Evolutionary conservation across 2,113 vertebrate genomes (phyloP), one percentile per base, ranked within the genome.

Genomic region (Ictidomys tridecemlineatus): DNA sequence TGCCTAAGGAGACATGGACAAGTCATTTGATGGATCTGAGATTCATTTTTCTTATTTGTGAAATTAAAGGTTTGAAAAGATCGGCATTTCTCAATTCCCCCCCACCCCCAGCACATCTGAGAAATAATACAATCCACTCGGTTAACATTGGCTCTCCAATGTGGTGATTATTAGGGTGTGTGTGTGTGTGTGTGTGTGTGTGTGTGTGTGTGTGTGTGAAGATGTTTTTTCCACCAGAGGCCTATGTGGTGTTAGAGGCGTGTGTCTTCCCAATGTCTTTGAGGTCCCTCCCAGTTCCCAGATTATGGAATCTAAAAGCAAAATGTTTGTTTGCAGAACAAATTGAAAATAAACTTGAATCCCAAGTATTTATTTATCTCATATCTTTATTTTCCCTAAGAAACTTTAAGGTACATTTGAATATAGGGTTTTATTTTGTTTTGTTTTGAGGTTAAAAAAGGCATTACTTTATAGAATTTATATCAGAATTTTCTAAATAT

Each of bases 281-380:
- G 77, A 92, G 79, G 39, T 37, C 42, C 42, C 39, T 58, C 17
- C 88, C 7, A 86, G 32, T 5, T 87, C 34, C 61, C 51, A 61
- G 45, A 72, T 90, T 90, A 77, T 83, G 8, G 0, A 67, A 91
- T 86, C 37, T 79, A 93, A 96, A 86, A 87, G 4, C 67, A 90
- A 84, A 77, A 85, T 73, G 6, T 87, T 96, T 90, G 10, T 67
- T 89, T 95, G 39, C 61, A 11, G 58, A 70, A 69, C 42, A 82
- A 39, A 86, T 42, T 65, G 76, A 77, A 91, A 95, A 70, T 91
- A 82, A 90, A 89, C 20, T 65, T 82, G n/a, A 97, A 91, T 86
- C 92, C 28, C 34, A 90, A 83, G 51, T 79, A 70, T 93, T 82
- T 32, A n/a, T 93, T 82, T 79, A 56, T 93, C 94, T 94, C 56